Evolutionary conservation across 2,797 vertebrate genomes (phyloP), one percentile per base, ranked within the genome.

Genomic region (Geotrypetes seraphini): DNA sequence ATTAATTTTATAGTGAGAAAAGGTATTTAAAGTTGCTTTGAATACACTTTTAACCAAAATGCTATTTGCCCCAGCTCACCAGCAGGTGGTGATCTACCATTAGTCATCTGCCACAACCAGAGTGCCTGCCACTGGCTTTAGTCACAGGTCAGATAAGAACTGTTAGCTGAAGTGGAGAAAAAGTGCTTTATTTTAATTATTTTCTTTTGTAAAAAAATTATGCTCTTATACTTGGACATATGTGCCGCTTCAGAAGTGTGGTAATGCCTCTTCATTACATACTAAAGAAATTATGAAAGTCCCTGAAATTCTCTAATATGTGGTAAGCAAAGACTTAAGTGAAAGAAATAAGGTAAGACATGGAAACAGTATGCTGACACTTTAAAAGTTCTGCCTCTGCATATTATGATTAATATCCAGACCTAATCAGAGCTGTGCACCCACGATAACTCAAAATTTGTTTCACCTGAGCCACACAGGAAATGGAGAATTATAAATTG

Each of bases 61-160:
- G 43, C 4, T 21, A 25, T 11, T 66, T 69, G 43, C 43, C 7
- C 12, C 4, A 11, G 1, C 7, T 33, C 20, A 35, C 74, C 73
- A 56, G 77, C 64, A 85, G 82, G 75, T 83, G 82, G 79, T 80
- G 76, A 64, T 71, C 47, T 43, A 43, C 73, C 62, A 79, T 75
- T 74, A 67, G 69, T 53, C 50, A 63, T 77, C 71, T 47, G 29
- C 36, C 34, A 16, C 40, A 28, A 24, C n/a, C n/a, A 24, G 46
- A 0, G 29, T 27, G 23, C 12, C 27, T 22, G 25, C 13, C 9
- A 31, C 46, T 48, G 39, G 36, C 1, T 4, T 54, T 50, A 55
- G 33, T 37, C 42, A 18, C 9, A 20, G 50, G 39, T 61, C 56
- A 12, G 35, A 3, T 6, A 14, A 31, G 58, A 41, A 8, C 48